These are phyloP conservation scores for Drosophila equinoxialis DNA, from an alignment of 1,140 invertebrate genomes.

Conservation along the genomic window DNA sequence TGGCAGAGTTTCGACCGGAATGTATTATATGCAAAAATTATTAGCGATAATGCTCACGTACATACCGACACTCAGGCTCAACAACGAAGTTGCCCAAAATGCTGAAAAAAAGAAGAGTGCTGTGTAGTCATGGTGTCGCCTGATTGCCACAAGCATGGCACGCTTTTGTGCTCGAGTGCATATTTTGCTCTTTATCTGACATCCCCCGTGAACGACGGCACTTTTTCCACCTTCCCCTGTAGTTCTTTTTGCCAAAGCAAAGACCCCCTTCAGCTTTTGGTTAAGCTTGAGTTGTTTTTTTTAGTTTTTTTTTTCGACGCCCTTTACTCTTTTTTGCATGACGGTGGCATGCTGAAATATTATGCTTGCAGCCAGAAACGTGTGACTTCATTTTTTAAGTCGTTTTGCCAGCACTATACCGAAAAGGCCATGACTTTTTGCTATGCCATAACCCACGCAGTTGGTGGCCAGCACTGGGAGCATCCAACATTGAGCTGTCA, in stretches of 20 bases:
- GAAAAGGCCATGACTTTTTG: conserved; percentile 48
- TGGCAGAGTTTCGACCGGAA: neutral
- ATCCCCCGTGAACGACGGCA: conserved; percentile 18
- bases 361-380: conserved; percentile 81
- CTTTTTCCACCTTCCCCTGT: neutral
- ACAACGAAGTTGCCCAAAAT: conserved; percentile 56
- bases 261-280: neutral
- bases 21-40: conserved; percentile 75
- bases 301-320: conserved; percentile 31
- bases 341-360: conserved; percentile 80
- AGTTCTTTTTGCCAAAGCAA: neutral
- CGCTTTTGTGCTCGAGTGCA: conserved; percentile 82
- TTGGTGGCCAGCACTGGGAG: conserved; percentile 38
- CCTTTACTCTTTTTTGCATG: conserved; percentile 56
- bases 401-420: conserved; percentile 26
- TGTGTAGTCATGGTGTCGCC: conserved; percentile 17
- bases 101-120: conserved; percentile 21
- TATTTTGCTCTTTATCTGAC: conserved; percentile 79
- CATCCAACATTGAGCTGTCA: conserved; percentile 71
- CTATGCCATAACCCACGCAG: conserved; percentile 42
- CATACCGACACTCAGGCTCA: conserved; percentile 55
- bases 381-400: conserved; percentile 71
- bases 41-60: conserved; percentile 82
- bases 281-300: conserved; percentile 31
- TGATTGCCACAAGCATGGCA: conserved; percentile 64